Conservation (phyloP, 2,113 vertebrate species). For the Neotragus moschatus region DNA sequence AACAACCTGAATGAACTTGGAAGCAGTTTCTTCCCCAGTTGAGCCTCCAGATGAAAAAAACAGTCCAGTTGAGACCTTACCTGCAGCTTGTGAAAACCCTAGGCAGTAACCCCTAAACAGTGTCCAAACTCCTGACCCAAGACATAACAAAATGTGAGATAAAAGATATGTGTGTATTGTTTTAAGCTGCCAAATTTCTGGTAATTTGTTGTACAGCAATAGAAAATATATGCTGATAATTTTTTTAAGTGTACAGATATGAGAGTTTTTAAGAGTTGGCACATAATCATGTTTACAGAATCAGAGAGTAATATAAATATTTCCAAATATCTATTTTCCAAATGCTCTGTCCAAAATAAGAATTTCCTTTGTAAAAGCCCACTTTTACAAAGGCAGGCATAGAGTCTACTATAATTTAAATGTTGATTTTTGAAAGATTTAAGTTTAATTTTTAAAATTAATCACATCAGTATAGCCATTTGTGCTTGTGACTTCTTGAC, state of each 20-base stretch:
- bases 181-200: background rate
- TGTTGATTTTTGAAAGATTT: background rate
- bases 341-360: background rate
- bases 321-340: conserved; percentile 6
- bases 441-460: background rate
- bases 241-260: background rate
- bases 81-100: background rate
- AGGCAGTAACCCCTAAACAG: background rate
- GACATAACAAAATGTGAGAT: background rate
- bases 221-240: background rate
- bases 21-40: background rate
- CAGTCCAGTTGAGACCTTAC: background rate
- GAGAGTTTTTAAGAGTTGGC: background rate
- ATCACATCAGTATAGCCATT: background rate
- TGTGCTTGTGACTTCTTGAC: background rate
- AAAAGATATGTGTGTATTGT: background rate
- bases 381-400: background rate
- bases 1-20: background rate
- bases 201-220: background rate
- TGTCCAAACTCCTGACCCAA: background rate
- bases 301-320: background rate
- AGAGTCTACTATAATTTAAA: background rate
- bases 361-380: background rate
- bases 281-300: background rate
- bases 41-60: background rate